Base-by-base conservation (phyloP, 2,888 invertebrate genomes). In the Platycheirus rosarum region DNA sequence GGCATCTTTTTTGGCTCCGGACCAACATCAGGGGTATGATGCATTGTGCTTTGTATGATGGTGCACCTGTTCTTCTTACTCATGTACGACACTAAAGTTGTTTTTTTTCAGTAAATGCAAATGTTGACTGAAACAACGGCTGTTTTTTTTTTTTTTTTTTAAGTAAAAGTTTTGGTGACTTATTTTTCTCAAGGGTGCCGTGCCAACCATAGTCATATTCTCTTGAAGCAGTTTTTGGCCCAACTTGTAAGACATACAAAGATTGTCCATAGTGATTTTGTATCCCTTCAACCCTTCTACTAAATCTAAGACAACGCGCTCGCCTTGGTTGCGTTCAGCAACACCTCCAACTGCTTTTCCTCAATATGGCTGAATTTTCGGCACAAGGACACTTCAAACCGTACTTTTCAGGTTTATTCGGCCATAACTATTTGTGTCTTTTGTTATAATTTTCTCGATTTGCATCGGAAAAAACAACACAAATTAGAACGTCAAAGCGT, bases 331-430 rank as follows among this genome's bases (percentile, higher is more conserved):
- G 11, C 42, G 26, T 62, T 79, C 68, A 66, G 63, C 5, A 26
- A 5, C 20, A 51, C 32, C 37, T 11, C 68, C 73, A 68, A 26
- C 42, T 57, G 18, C 1, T 68, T 65, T 65, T 48, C 71, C 46
- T 44, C 66, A 48, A 40, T 78, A 71, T 3, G 66, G 71, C 18
- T 71, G 68, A 44, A 78, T 71, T 55, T 32, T 73, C 14, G 11
- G 73, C 42, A 42, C 62, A 74, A 37, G 62, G 66, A 26, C 66
- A 65, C 42, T 80, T 75, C 29, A 80, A 49, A 8, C 70, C 74
- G 35, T 70, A 75, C 48, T 62, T 66, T 29, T 68, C 78, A 13
- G 73, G 73, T 26, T 79, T 73, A 46, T 35, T 49, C 20, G 62
- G 70, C 40, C 51, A 66, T 40, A 66, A 66, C 20, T 53, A 32